Conservation (phyloP, 2,888 invertebrate species). For the Caenorhabditis sp. region DNA sequence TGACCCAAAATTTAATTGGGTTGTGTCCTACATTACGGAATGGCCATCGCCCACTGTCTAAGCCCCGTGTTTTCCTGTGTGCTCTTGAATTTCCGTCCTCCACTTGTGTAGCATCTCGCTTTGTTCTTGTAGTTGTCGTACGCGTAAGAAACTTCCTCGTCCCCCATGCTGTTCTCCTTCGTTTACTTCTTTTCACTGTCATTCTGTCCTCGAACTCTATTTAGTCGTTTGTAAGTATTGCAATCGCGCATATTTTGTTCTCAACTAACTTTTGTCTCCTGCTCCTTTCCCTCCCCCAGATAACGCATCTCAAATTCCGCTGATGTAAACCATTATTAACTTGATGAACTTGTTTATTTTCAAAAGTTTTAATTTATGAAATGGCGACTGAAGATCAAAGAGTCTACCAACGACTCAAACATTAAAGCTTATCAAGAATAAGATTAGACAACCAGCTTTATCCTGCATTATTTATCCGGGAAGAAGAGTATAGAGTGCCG, state of each 20-base stretch:
- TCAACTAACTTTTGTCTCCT: neutral
- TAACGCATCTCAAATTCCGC: conserved; percentile 10
- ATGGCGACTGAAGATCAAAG: no score
- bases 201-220: conserved; percentile 8
- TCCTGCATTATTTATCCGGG: no score
- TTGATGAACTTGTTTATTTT: conserved; percentile 12
- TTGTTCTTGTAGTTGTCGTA: conserved; percentile 48
- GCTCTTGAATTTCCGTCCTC: conserved; percentile 20
- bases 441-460: no score
- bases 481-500: conserved; percentile 68
- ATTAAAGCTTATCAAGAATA: no score
- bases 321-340: conserved; percentile 10
- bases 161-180: neutral
- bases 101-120: conserved; percentile 45
- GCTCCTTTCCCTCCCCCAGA: neutral
- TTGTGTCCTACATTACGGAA: no score
- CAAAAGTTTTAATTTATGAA: no score
- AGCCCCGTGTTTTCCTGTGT: conserved; percentile 15
- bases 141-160: conserved; percentile 33
- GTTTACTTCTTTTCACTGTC: no score
- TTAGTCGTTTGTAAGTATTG: conserved; percentile 22
- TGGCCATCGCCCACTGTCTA: conserved; percentile 12
- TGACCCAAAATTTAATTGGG: no score
- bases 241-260: neutral
- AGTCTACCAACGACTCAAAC: no score